phyloP scores from a whole-genome alignment of 2,113 vertebrate genomes.

The Speoplatyrhinus poulsoni region DNA sequence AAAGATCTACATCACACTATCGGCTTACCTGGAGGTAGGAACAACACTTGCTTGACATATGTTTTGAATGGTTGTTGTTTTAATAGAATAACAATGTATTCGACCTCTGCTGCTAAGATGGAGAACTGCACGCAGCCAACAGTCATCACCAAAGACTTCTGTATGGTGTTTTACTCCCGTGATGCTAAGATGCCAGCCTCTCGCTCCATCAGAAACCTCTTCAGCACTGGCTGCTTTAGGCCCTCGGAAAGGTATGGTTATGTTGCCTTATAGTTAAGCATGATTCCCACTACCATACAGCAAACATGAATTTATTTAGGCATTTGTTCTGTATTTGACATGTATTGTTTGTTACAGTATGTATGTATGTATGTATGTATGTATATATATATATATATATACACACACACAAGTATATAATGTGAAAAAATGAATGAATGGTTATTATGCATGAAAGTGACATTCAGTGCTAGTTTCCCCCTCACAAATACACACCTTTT shows the following conservation, averaged over 20 bases:
- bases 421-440: too few species aligned
- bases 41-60: neutral
- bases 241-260: conserved; percentile 86
- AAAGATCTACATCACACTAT: conserved; percentile 98
- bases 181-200: conserved; percentile 93
- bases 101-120: conserved; percentile 79
- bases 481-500: too few species aligned
- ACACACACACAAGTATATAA: too few species aligned
- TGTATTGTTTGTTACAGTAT: too few species aligned
- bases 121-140: conserved; percentile 95
- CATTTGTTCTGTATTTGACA: too few species aligned
- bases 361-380: too few species aligned
- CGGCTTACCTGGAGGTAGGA: conserved; percentile 92
- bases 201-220: conserved; percentile 94
- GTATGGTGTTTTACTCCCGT: conserved; percentile 97
- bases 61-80: neutral
- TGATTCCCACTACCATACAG: too few species aligned
- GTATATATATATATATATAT: too few species aligned
- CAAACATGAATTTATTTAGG: too few species aligned
- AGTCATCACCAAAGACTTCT: conserved; percentile 97
- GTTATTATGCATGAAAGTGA: too few species aligned
- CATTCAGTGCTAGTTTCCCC: too few species aligned
- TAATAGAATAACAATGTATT: neutral
- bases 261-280: too few species aligned
- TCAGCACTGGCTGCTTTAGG: conserved; percentile 90